Percentiles rank a stretch among this genome's conserved stretches.
phyloP scores from a whole-genome alignment of 2,888 invertebrate species.

The Conomelus anceps region DNA sequence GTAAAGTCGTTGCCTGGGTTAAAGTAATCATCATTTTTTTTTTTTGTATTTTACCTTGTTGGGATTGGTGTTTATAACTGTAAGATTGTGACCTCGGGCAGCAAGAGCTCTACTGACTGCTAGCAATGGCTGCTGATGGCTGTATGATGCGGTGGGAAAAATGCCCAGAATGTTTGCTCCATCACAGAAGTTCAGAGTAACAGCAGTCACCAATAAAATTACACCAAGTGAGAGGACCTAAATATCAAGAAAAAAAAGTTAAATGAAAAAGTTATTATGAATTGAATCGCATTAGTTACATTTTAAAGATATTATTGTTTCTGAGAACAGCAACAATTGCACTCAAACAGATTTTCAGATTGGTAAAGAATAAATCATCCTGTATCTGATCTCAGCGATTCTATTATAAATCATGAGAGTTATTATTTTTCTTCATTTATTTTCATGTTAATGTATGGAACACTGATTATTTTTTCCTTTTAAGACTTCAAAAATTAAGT shows the following conservation, averaged over 20 bases:
- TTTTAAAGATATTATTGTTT: too few relatives aligned
- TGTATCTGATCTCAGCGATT: too few relatives aligned
- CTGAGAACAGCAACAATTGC: too few relatives aligned
- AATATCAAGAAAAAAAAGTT: neutral
- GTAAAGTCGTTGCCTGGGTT: too few relatives aligned
- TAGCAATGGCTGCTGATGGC: slow-evolving; percentile 13
- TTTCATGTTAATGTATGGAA: too few relatives aligned
- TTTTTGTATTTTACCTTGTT: neutral
- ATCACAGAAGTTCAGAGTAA: neutral
- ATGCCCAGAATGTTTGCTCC: neutral
- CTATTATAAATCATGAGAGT: too few relatives aligned
- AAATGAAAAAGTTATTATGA: neutral
- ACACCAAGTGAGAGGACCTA: neutral
- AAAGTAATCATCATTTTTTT: neutral
- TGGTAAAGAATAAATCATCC: too few relatives aligned
- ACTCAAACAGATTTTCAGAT: too few relatives aligned
- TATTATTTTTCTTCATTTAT: too few relatives aligned
- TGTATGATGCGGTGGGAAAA: neutral
- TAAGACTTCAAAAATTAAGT: too few relatives aligned
- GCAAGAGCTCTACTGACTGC: slow-evolving; percentile 6
- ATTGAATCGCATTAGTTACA: neutral
- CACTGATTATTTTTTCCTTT: too few relatives aligned
- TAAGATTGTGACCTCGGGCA: slow-evolving; percentile 6
- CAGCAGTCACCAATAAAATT: neutral
- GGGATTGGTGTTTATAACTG: slow-evolving; percentile 10